Conservation (phyloP, 2,888 invertebrate genomes). For the Cerastoderma edule region DNA sequence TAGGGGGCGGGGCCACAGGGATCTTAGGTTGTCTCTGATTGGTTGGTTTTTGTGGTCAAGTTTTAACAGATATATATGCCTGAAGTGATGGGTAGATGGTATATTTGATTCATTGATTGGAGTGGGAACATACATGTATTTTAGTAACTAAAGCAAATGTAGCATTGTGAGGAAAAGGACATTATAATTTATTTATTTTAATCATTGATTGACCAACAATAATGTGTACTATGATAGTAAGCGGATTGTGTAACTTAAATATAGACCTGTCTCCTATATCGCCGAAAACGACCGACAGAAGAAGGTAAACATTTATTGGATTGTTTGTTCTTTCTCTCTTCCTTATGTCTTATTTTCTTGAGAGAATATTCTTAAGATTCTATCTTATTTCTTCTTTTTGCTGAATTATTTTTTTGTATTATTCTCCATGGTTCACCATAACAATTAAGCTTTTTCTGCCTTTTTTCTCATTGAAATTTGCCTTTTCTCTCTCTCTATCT, state of each 20-base stretch:
- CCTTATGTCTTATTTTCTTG: neutral
- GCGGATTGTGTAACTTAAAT: slow-evolving; percentile 49
- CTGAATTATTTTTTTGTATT: too few relatives aligned
- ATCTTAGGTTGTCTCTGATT: neutral
- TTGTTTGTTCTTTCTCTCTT: neutral
- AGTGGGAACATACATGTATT: neutral
- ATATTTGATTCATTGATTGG: neutral
- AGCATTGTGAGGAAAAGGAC: too few relatives aligned
- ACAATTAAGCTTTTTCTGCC: too few relatives aligned
- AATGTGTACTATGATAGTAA: slow-evolving; percentile 50
- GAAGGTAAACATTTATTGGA: neutral
- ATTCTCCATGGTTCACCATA: too few relatives aligned
- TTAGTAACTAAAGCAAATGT: neutral
- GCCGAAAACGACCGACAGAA: neutral
- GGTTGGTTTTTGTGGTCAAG: neutral
- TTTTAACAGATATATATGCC: neutral
- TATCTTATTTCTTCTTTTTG: too few relatives aligned
- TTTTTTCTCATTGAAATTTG: too few relatives aligned
- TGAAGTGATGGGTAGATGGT: neutral
- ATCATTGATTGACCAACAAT: neutral
- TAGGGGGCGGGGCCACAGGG: slow-evolving; percentile 2
- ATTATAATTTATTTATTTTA: neutral
- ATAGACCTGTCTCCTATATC: slow-evolving; percentile 58
- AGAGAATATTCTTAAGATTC: too few relatives aligned
- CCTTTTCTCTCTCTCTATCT: too few relatives aligned